A percentile compares a stretch with the other conserved stretches of the same genome.
Evolutionary conservation across 2,113 vertebrate genomes (phyloP).

Genomic region (Brienomyrus longianalis): DNA sequence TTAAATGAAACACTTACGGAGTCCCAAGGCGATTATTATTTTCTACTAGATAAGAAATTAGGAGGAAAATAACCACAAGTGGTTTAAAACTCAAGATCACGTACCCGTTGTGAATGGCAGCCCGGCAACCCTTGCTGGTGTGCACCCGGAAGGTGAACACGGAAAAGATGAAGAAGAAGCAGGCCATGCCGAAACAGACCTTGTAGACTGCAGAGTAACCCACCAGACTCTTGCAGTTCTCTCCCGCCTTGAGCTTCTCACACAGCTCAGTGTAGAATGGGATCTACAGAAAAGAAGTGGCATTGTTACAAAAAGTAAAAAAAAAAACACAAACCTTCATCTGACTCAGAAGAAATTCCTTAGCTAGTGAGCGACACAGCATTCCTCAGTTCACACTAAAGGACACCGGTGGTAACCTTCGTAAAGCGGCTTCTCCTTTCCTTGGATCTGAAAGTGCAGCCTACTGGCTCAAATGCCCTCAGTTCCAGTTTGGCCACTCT

Average conservation of each 20-base stretch:
- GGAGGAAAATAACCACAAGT: background rate
- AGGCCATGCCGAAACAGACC: slow-evolving; percentile 95
- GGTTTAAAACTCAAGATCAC: slow-evolving; percentile 24
- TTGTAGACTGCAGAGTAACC: slow-evolving; percentile 92
- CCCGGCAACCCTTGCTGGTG: slow-evolving; percentile 80
- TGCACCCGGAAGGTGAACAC: slow-evolving; percentile 77
- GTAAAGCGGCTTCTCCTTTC: background rate
- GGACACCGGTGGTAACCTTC: background rate
- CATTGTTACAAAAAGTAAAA: background rate
- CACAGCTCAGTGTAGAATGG: slow-evolving; percentile 79
- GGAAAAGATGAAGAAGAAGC: slow-evolving; percentile 85
- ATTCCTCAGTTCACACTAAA: background rate
- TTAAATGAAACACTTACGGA: background rate
- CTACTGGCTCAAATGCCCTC: background rate
- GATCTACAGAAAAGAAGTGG: slow-evolving; percentile 60
- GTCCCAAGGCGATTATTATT: background rate
- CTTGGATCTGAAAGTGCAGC: background rate
- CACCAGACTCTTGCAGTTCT: slow-evolving; percentile 79
- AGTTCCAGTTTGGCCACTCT: background rate
- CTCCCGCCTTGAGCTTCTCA: slow-evolving; percentile 72
- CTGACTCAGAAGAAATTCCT: background rate
- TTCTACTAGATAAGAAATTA: background rate
- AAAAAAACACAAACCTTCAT: background rate
- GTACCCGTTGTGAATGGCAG: slow-evolving; percentile 90
- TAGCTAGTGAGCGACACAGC: background rate